These are phyloP conservation scores for Leptinotarsa texana DNA, from an alignment of 1,140 invertebrate species.

Conservation along the genomic window DNA sequence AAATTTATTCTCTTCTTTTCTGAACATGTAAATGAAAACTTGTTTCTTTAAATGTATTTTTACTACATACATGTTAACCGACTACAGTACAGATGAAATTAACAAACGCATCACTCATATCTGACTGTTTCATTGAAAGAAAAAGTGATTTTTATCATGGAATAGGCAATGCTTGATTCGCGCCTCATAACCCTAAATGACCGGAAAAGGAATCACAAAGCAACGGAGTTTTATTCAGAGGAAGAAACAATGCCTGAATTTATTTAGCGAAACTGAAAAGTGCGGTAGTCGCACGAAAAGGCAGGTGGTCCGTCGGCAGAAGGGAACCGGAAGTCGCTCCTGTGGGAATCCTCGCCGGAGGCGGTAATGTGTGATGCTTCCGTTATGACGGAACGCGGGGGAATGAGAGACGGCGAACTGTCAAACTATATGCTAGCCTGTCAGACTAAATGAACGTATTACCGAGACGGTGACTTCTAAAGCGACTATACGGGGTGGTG, in stretches of 20 bases:
- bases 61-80: no score
- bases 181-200: slow-evolving; percentile 7
- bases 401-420: slow-evolving; percentile 24
- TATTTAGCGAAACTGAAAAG: slow-evolving; percentile 6
- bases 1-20: no score
- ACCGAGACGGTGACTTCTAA: background rate
- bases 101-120: no score
- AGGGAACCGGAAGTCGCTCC: slow-evolving; percentile 18
- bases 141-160: no score
- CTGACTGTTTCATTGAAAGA: no score
- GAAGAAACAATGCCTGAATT: slow-evolving; percentile 3
- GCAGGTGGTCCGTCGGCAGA: slow-evolving; percentile 11
- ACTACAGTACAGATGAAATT: no score
- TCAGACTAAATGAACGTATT: slow-evolving; percentile 8
- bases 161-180: background rate
- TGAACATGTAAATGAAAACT: no score
- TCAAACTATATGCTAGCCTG: slow-evolving; percentile 21
- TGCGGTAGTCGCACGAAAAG: background rate
- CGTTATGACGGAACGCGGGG: slow-evolving; percentile 25
- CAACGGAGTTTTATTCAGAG: slow-evolving; percentile 2
- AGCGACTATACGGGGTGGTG: no score
- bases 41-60: no score
- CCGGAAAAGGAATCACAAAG: background rate
- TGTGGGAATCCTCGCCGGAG: slow-evolving; percentile 26
- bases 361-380: slow-evolving; percentile 34